Evolutionary conservation across 2,888 invertebrate species (phyloP).

Genomic region (Neria commutata): DNA sequence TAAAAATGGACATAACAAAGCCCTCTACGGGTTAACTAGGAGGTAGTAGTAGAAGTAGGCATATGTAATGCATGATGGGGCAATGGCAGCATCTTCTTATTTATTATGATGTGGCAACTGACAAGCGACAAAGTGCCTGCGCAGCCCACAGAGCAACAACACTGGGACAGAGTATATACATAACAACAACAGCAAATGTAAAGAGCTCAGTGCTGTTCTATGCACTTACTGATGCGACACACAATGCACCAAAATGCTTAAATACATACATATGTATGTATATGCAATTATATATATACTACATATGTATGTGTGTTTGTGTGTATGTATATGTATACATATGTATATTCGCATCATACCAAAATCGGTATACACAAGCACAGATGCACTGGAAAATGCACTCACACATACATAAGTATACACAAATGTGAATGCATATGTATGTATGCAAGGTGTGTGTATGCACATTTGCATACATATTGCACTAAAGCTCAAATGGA

Average conservation of each 20-base stretch:
- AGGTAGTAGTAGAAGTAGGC: too few species aligned
- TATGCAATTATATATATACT: background rate
- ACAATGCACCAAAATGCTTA: too few species aligned
- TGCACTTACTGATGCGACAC: too few species aligned
- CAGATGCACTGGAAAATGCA: background rate
- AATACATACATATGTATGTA: background rate
- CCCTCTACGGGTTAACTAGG: too few species aligned
- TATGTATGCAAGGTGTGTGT: conserved; percentile 8
- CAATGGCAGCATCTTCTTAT: conserved; percentile 21
- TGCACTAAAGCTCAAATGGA: conserved; percentile 28
- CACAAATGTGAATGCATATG: background rate
- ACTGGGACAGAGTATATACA: too few species aligned
- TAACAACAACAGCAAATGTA: background rate
- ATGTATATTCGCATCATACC: conserved; percentile 5
- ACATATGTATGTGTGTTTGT: background rate
- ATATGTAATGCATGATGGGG: too few species aligned
- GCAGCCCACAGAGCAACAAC: conserved; percentile 10
- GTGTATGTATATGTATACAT: background rate
- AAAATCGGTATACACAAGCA: conserved; percentile 1
- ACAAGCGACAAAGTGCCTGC: conserved; percentile 4
- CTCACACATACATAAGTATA: background rate
- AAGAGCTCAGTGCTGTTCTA: too few species aligned
- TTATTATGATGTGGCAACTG: conserved; percentile 29
- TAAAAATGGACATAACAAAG: too few species aligned
- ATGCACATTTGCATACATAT: conserved; percentile 23